Base-by-base conservation (phyloP, 2,797 vertebrate species). In the Eremophila alpestris region DNA sequence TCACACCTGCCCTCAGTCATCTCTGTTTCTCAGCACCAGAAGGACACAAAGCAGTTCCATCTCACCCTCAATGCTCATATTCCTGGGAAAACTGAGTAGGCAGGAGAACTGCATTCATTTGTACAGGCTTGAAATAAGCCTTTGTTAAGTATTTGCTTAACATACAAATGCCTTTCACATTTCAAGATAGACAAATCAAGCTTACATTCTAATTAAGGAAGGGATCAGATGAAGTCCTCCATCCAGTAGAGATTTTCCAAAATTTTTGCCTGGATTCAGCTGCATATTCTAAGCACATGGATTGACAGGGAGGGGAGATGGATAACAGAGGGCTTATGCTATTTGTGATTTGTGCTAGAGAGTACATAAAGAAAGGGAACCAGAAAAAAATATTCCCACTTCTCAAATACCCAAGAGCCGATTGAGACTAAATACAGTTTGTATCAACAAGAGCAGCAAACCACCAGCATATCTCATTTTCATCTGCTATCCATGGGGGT, bases 61-160 rank as follows among this genome's bases (percentile, higher is more conserved):
- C 60, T 68, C 73, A 74, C 7, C 16, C 54, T 76, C 67, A 85
- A 54, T n/a, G 32, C 70, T 92, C 55, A 45, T 71, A 41, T 87
- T 75, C 83, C 70, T 63, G 74, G 68, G 82, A 95, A 90, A 87
- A 77, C 7, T 71, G 76, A 91, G 82, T 3, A 10, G 60, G 69
- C 45, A 77, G 65, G 51, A 92, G 58, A 85, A 69, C 23, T n/a
- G 64, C 68, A 80, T 64, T 54, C 38, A 36, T 68, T 68, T 54
- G 56, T 43, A 67, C 45, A 83, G 76, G 27, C 34, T 63, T 93
- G 68, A 83, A 84, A 83, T 80, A 75, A 83, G 68, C 65, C 65
- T 87, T 89, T 77, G 54, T 49, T 58, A 87, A 86, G 87, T 56
- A 85, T 70, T 89, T 93, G 65, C 73, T 91, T 86, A 86, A 88